Evolutionary conservation across 2,888 invertebrate species (phyloP).

Genomic region (Choristoneura rosaceana): DNA sequence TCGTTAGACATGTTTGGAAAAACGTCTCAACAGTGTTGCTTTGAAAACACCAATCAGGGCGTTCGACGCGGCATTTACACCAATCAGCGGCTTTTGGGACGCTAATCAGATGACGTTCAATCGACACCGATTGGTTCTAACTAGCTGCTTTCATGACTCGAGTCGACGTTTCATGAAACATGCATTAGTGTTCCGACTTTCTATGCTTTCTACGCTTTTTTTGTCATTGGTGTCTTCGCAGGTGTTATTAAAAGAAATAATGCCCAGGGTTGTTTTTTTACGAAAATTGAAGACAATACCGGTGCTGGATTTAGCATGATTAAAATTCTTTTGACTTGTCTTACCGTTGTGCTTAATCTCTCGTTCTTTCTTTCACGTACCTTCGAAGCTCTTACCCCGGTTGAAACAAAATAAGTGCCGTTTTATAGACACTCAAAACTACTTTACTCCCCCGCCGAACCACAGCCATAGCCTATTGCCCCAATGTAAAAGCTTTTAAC

Average conservation of each 20-base stretch:
- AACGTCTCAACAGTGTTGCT: constrained; percentile 22
- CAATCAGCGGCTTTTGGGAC: constrained; percentile 25
- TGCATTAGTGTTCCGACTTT: constrained; percentile 6
- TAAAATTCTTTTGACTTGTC: no score
- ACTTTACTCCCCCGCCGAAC: background rate
- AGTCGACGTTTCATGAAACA: constrained; percentile 22
- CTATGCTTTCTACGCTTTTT: background rate
- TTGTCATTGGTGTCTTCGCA: no score
- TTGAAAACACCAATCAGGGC: constrained; percentile 14
- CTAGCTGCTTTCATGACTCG: constrained; percentile 16
- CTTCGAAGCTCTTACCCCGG: background rate
- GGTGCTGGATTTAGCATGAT: no score
- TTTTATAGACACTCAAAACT: constrained; percentile 18
- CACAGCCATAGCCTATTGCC: background rate
- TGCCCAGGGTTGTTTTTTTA: no score
- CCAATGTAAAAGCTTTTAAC: constrained; percentile 1
- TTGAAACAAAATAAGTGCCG: constrained; percentile 13
- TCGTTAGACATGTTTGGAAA: constrained; percentile 35
- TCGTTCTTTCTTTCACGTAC: no score
- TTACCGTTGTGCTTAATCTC: no score
- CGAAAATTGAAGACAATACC: no score
- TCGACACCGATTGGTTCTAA: constrained; percentile 15
- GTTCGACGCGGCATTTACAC: constrained; percentile 20
- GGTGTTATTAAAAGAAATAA: no score
- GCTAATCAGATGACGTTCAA: background rate